A percentile compares a stretch with the other conserved stretches of the same genome.
Conservation (phyloP, 35 echinoderm and acorn worm species). For the Ophioderma brevispina region DNA sequence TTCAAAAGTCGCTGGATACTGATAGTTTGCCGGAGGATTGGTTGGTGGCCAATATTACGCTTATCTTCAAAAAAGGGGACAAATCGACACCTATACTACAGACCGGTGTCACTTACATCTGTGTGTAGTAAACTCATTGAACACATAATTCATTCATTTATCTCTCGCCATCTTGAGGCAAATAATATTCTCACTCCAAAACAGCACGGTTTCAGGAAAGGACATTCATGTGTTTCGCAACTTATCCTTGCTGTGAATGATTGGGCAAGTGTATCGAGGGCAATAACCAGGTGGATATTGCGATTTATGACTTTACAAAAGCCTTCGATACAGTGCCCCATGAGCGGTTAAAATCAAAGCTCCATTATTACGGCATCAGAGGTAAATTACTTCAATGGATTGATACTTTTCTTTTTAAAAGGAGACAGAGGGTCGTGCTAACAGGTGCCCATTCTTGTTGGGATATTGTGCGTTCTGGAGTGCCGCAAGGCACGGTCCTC, state of each 20-base stretch:
- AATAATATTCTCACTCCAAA: no score
- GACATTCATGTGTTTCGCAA: slow-evolving; percentile 25
- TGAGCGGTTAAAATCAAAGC: neutral
- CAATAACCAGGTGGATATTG: neutral
- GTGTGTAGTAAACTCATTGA: slow-evolving; percentile 4
- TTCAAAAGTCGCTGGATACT: slow-evolving; percentile 1
- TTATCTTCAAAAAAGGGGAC: neutral
- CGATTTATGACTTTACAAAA: neutral
- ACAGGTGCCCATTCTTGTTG: neutral
- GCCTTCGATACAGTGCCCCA: neutral
- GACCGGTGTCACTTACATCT: slow-evolving; percentile 8
- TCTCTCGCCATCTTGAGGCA: slow-evolving; percentile 21
- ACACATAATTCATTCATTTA: slow-evolving; percentile 30
- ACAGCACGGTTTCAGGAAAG: no score
- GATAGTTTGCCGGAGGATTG: slow-evolving; percentile 15
- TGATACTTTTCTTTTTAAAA: neutral
- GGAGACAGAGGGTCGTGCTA: neutral
- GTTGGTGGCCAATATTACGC: neutral
- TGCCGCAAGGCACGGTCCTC: neutral
- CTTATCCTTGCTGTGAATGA: neutral
- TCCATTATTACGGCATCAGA: neutral
- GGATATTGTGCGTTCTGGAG: neutral
- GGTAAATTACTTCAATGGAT: neutral
- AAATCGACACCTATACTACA: neutral
- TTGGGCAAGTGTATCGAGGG: neutral